A percentile compares a stretch with the other conserved stretches of the same genome.
Evolutionary conservation across 2,113 vertebrate species (phyloP).

Genomic region (Columba janthina): DNA sequence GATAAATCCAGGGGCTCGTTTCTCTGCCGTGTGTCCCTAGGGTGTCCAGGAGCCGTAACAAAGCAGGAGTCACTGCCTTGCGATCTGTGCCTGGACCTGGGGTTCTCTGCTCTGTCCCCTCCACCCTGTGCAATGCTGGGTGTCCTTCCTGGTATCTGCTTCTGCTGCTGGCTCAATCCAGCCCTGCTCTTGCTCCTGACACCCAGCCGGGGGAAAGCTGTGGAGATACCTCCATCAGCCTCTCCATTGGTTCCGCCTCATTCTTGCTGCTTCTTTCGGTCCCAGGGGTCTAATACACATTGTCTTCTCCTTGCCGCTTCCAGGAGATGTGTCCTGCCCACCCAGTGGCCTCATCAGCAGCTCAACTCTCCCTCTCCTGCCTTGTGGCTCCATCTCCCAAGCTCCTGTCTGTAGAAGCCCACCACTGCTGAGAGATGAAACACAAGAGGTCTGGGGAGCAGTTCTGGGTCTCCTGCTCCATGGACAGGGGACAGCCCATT

Average conservation of each 20-base stretch:
- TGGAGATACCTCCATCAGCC: background rate
- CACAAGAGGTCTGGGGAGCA: background rate
- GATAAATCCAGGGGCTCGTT: conserved; percentile 54
- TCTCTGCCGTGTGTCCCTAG: background rate
- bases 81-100: background rate
- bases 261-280: background rate
- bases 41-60: background rate
- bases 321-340: background rate
- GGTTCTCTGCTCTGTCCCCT: background rate
- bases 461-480: background rate
- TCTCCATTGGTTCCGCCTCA: background rate
- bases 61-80: background rate
- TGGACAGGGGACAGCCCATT: background rate
- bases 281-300: fast-evolving
- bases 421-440: background rate
- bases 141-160: background rate
- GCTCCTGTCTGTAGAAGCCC: background rate
- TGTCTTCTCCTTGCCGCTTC: background rate
- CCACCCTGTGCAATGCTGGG: background rate
- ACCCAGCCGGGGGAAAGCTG: background rate
- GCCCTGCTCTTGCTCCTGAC: background rate
- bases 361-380: background rate
- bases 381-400: background rate
- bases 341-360: fast-evolving
- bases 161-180: background rate